Evolutionary conservation across 2,797 vertebrate genomes (phyloP).

Genomic region (Octomys mimax): DNA sequence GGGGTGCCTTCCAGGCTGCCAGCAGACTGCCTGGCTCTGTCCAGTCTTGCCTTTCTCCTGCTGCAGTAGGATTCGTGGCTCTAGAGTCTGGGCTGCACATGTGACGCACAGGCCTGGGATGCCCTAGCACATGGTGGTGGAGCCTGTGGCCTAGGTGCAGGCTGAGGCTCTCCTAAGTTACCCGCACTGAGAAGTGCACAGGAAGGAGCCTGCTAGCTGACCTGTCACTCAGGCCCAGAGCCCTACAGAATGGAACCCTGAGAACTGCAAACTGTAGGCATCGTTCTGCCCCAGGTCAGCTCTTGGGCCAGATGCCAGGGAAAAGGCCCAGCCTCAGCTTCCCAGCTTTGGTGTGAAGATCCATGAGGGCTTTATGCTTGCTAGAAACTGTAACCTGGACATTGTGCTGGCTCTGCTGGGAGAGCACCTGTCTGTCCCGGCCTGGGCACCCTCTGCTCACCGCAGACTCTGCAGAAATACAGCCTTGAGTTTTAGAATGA

Average conservation of each 20-base stretch:
- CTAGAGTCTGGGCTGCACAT: neutral
- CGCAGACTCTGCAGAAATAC: neutral
- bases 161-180: neutral
- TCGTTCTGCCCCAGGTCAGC: neutral
- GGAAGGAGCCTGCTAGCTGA: neutral
- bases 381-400: neutral
- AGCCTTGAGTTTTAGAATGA: neutral
- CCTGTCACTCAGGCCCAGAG: neutral
- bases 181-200: neutral
- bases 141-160: neutral
- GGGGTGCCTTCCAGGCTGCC: neutral
- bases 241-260: neutral
- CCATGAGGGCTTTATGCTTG: neutral
- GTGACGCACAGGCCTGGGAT: neutral
- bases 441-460: neutral
- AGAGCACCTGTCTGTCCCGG: neutral
- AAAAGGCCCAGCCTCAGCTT: constrained; percentile 10
- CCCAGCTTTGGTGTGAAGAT: neutral
- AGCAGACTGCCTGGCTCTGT: neutral
- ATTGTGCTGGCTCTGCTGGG: neutral
- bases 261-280: neutral
- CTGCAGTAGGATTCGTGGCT: neutral
- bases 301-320: neutral
- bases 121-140: neutral
- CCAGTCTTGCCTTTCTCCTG: neutral